Percentiles rank a stretch among this genome's conserved stretches.
phyloP scores from a whole-genome alignment of 2,888 invertebrate species.

The Nomada ruficornis region DNA sequence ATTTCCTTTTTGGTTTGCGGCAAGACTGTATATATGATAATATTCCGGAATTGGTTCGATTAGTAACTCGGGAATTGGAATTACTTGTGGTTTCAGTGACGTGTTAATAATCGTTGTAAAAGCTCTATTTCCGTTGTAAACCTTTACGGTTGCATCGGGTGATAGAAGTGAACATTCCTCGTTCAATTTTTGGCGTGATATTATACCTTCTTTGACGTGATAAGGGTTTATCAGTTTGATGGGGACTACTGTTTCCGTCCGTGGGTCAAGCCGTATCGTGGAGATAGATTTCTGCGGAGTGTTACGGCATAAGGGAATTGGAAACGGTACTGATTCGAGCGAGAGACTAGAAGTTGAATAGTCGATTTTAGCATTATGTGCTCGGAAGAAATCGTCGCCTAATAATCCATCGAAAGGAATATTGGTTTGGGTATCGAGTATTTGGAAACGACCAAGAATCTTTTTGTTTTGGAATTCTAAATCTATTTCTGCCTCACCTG shows the following conservation, averaged over 20 bases:
- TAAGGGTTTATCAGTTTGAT: conserved; percentile 20
- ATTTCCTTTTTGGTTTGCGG: neutral
- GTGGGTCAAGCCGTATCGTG: conserved; percentile 4
- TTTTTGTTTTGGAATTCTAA: neutral
- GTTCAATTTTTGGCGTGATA: conserved; percentile 11
- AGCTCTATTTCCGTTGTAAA: neutral
- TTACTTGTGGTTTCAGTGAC: neutral
- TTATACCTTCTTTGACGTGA: conserved; percentile 7
- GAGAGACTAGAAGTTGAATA: neutral
- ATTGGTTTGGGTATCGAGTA: neutral
- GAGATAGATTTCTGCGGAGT: conserved; percentile 8
- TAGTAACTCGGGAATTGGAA: conserved; percentile 6
- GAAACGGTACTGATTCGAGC: neutral
- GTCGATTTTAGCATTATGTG: neutral
- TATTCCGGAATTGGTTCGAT: neutral
- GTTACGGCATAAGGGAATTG: conserved; percentile 8
- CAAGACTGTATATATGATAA: neutral
- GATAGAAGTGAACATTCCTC: neutral
- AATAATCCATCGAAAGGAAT: conserved; percentile 23
- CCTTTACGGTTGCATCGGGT: neutral
- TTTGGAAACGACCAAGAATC: conserved; percentile 6
- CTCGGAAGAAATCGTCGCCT: conserved; percentile 5
- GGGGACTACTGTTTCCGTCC: conserved; percentile 15
- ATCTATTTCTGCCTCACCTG: neutral
- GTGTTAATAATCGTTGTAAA: neutral